Evolutionary conservation across 2,888 invertebrate species (phyloP).

Genomic region (Syrista parreyssii): DNA sequence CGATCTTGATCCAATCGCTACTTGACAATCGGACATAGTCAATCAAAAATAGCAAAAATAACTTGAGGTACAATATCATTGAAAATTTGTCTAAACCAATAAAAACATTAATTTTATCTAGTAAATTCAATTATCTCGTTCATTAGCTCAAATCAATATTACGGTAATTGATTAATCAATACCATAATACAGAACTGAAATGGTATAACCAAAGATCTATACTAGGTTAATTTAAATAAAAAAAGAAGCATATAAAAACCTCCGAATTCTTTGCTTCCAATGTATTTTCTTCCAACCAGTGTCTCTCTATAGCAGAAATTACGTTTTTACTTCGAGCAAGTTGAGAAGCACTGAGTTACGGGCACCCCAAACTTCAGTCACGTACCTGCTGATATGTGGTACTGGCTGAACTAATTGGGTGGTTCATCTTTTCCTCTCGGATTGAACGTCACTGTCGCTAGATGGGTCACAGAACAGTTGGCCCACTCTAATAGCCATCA

Average conservation of each 20-base stretch:
- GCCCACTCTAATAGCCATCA: conserved; percentile 64
- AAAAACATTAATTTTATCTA: background rate
- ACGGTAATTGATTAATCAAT: background rate
- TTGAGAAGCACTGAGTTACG: background rate
- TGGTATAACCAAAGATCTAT: background rate
- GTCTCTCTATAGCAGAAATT: background rate
- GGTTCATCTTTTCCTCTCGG: background rate
- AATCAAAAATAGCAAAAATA: background rate
- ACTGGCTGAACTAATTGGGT: background rate
- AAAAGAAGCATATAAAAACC: background rate
- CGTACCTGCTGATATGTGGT: background rate
- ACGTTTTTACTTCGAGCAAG: background rate
- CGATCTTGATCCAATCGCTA: background rate
- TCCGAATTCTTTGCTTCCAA: background rate
- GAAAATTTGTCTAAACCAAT: background rate
- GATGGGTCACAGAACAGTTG: conserved; percentile 38
- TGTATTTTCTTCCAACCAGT: background rate
- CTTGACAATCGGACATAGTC: background rate
- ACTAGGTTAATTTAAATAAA: background rate
- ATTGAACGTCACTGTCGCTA: background rate
- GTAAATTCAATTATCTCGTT: background rate
- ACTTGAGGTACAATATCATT: background rate
- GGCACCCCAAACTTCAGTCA: background rate
- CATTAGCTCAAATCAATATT: background rate
- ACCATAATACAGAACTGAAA: background rate